These are phyloP conservation scores for Orthonevra nobilis DNA, from an alignment of 2,888 invertebrate genomes.

Conservation along the genomic window DNA sequence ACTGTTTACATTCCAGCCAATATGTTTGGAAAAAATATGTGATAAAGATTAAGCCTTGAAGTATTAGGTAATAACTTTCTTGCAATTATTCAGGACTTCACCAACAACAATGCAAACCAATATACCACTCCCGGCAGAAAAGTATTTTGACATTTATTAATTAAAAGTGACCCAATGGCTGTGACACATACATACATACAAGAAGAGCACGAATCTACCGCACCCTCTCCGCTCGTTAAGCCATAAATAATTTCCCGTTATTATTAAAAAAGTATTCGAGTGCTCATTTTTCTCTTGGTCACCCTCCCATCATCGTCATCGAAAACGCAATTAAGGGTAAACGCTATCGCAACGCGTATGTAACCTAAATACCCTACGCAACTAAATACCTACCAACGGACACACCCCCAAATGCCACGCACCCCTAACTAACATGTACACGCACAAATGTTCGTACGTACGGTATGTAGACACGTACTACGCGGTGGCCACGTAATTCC, in stretches of 20 bases:
- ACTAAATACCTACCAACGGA: constrained; percentile 57
- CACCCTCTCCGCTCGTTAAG: constrained; percentile 35
- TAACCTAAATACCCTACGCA: constrained; percentile 70
- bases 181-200: constrained; percentile 15
- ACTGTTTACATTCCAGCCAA: too few relatives aligned
- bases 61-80: not conserved
- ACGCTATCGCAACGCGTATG: constrained; percentile 39
- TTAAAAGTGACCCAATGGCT: constrained; percentile 68
- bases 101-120: not conserved
- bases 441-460: not conserved
- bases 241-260: constrained; percentile 66
- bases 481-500: constrained; percentile 62
- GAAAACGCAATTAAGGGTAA: constrained; percentile 68
- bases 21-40: too few relatives aligned
- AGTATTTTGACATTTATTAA: constrained; percentile 57
- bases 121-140: too few relatives aligned
- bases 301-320: constrained; percentile 54
- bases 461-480: too few relatives aligned
- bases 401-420: constrained; percentile 65
- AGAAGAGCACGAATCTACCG: not conserved
- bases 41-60: too few relatives aligned
- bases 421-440: constrained; percentile 3
- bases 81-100: not conserved
- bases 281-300: constrained; percentile 60
- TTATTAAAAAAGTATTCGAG: constrained; percentile 69